These are phyloP conservation scores for Lineus longissimus DNA, from an alignment of 1,140 invertebrate species.

Conservation along the genomic window DNA sequence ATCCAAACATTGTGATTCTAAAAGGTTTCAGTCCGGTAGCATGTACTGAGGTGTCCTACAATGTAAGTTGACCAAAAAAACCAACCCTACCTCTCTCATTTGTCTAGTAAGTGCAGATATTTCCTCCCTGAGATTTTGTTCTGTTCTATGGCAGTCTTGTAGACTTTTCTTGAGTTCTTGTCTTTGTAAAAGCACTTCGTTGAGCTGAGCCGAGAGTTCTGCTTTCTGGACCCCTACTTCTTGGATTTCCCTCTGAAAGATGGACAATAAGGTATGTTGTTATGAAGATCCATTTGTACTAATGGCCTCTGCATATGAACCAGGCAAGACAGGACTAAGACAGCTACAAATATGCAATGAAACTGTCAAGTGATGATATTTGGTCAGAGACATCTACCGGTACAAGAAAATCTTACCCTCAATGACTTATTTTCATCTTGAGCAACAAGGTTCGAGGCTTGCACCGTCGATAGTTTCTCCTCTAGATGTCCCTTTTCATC, in stretches of 20 bases:
- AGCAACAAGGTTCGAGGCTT: slow-evolving; percentile 37
- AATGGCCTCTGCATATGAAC: too few relatives aligned
- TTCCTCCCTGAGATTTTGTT: slow-evolving; percentile 5
- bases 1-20: too few relatives aligned
- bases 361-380: neutral
- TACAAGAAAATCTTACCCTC: slow-evolving; percentile 21
- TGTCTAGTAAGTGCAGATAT: neutral
- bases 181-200: slow-evolving; percentile 22
- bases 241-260: slow-evolving; percentile 40
- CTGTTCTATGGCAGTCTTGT: neutral
- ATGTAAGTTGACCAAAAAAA: too few relatives aligned
- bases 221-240: slow-evolving; percentile 42
- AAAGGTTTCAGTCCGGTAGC: too few relatives aligned
- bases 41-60: too few relatives aligned
- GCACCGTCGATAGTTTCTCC: slow-evolving; percentile 36
- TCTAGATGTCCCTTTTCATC: slow-evolving; percentile 39
- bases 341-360: neutral
- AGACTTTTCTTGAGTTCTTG: slow-evolving; percentile 4
- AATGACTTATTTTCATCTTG: slow-evolving; percentile 33
- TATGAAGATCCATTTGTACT: too few relatives aligned
- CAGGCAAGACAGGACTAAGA: too few relatives aligned
- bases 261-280: too few relatives aligned
- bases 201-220: slow-evolving; percentile 35
- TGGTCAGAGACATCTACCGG: neutral
- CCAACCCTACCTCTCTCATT: slow-evolving; percentile 3